phyloP scores from a whole-genome alignment of 2,888 invertebrate species.

The Neoascia interrupta region DNA sequence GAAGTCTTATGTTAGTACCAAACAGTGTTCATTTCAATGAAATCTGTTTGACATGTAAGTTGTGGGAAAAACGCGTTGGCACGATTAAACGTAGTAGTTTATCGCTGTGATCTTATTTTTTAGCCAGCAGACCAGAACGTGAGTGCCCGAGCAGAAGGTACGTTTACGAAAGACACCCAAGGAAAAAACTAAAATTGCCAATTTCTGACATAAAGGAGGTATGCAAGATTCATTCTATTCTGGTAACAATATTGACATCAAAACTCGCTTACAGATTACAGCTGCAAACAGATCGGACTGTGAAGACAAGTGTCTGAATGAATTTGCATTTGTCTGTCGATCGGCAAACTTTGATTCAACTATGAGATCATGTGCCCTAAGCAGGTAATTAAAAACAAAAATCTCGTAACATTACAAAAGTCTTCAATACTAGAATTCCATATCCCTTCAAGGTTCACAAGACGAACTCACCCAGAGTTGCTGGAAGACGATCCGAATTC shows the following conservation, averaged over 20 bases:
- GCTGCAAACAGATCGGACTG: constrained; percentile 93
- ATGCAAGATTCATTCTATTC: constrained; percentile 19
- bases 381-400: constrained; percentile 80
- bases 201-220: constrained; percentile 91
- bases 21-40: constrained; percentile 95
- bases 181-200: constrained; percentile 90
- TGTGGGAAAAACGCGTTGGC: background rate
- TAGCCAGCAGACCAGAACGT: constrained; percentile 91
- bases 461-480: constrained; percentile 91
- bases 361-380: constrained; percentile 88
- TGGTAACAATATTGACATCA: too few species aligned
- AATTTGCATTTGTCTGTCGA: constrained; percentile 93
- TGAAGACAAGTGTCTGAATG: constrained; percentile 93
- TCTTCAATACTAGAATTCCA: constrained; percentile 1
- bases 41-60: constrained; percentile 93
- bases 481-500: constrained; percentile 92
- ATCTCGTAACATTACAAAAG: background rate
- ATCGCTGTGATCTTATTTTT: background rate
- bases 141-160: constrained; percentile 94
- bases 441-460: constrained; percentile 83
- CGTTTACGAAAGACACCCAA: constrained; percentile 92
- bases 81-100: background rate
- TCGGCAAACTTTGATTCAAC: constrained; percentile 91
- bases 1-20: constrained; percentile 92
- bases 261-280: constrained; percentile 80